Percentiles rank a stretch among this genome's conserved stretches.
Conservation (phyloP, 2,797 vertebrate genomes). For the Phaenicophaeus curvirostris region DNA sequence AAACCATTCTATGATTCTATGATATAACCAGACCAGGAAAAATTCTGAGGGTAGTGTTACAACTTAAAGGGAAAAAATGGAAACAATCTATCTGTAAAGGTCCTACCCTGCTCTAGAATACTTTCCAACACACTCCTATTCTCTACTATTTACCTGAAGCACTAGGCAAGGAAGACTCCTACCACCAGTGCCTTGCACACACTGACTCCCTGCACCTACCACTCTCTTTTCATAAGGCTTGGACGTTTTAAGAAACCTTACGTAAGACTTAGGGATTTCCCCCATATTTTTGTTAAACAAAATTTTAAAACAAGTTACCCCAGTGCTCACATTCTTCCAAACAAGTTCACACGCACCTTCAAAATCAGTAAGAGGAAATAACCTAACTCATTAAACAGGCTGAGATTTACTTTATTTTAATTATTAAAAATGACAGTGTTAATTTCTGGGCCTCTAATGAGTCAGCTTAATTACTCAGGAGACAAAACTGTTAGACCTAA, state of each 20-base stretch:
- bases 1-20: too few relatives aligned
- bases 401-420: constrained; percentile 68
- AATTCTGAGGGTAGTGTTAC: neutral
- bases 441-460: constrained; percentile 59
- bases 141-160: neutral
- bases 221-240: neutral
- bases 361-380: constrained; percentile 32
- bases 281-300: constrained; percentile 40
- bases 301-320: constrained; percentile 1
- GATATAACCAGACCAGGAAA: neutral
- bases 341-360: constrained; percentile 17
- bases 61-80: neutral
- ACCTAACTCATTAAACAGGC: constrained; percentile 20
- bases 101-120: neutral
- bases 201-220: neutral
- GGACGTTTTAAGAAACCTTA: neutral
- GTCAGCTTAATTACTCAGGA: constrained; percentile 71
- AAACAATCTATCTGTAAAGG: neutral
- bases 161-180: neutral
- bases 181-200: neutral
- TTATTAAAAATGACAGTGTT: constrained; percentile 68
- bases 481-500: constrained; percentile 56
- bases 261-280: neutral
- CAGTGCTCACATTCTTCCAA: constrained; percentile 2
- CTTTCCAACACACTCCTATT: neutral